Percentiles rank a stretch among this genome's conserved stretches.
phyloP scores from a whole-genome alignment of 2,888 invertebrate genomes.

The Drosophila birchii region DNA sequence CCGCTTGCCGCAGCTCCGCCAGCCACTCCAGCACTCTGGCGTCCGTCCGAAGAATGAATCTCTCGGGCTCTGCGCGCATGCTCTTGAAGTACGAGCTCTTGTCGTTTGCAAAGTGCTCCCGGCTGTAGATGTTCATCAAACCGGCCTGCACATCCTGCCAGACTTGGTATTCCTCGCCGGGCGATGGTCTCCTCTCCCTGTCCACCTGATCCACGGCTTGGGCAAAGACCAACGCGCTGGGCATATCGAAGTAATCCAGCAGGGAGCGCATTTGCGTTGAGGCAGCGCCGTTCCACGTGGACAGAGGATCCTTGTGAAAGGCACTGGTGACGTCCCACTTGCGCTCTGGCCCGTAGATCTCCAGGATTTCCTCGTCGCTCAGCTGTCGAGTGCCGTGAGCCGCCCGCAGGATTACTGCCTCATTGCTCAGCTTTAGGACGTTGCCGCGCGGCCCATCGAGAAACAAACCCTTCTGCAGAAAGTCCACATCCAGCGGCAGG shows the following conservation, averaged over 20 bases:
- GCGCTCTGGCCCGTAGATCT: constrained; percentile 86
- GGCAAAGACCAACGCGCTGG: constrained; percentile 88
- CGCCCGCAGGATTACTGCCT: constrained; percentile 88
- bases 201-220: constrained; percentile 89
- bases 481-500: constrained; percentile 86
- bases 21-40: constrained; percentile 87
- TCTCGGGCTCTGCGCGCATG: constrained; percentile 86
- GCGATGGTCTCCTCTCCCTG: constrained; percentile 68
- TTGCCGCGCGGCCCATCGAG: constrained; percentile 89
- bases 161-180: constrained; percentile 85
- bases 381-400: constrained; percentile 88
- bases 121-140: constrained; percentile 87
- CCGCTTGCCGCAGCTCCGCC: constrained; percentile 85
- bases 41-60: constrained; percentile 87
- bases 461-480: constrained; percentile 90
- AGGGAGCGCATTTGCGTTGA: constrained; percentile 87
- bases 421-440: constrained; percentile 87
- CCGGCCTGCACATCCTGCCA: constrained; percentile 89
- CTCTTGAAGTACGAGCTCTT: constrained; percentile 88
- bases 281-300: constrained; percentile 88
- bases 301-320: constrained; percentile 86
- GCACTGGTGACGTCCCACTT: constrained; percentile 86
- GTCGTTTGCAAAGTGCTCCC: constrained; percentile 86
- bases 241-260: constrained; percentile 91
- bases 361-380: constrained; percentile 85